Evolutionary conservation across 2,113 vertebrate genomes (phyloP).

Genomic region (Sula dactylatra): DNA sequence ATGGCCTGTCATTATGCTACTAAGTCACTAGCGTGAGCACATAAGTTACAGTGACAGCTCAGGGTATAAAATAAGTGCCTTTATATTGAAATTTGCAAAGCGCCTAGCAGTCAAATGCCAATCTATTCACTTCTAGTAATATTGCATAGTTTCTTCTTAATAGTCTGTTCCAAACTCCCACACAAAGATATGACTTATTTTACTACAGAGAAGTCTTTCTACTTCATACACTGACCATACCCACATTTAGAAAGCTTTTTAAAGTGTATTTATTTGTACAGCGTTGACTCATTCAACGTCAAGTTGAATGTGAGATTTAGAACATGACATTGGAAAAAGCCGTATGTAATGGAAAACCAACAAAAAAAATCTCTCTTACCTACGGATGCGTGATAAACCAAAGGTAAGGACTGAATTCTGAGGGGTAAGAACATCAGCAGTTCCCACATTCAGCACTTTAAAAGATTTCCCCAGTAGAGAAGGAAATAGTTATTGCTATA

Average conservation of each 20-base stretch:
- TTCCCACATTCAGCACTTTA: slow-evolving; percentile 27
- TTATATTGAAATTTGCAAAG: slow-evolving; percentile 52
- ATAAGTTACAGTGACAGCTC: slow-evolving; percentile 60
- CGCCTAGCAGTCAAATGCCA: slow-evolving; percentile 63
- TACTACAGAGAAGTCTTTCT: slow-evolving; percentile 35
- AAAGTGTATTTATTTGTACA: slow-evolving; percentile 20
- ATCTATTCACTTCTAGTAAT: slow-evolving; percentile 52
- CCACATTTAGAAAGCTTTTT: slow-evolving; percentile 30
- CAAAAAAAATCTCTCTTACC: not conserved
- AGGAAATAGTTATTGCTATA: slow-evolving; percentile 55
- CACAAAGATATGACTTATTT: slow-evolving; percentile 43
- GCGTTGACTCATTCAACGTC: not conserved
- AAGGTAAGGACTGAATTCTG: not conserved
- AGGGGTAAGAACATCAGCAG: slow-evolving; percentile 18
- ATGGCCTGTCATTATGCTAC: slow-evolving; percentile 55
- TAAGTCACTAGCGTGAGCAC: slow-evolving; percentile 50
- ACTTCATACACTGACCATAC: not conserved
- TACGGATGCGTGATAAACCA: not conserved
- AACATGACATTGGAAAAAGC: not conserved
- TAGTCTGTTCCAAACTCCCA: slow-evolving; percentile 27
- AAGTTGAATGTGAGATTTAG: not conserved
- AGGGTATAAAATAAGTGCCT: slow-evolving; percentile 58
- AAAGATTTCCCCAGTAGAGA: slow-evolving; percentile 44
- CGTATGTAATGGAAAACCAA: not conserved
- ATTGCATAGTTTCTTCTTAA: slow-evolving; percentile 44